Conservation (phyloP, 2,888 invertebrate genomes). For the Agriopis aurantiaria region DNA sequence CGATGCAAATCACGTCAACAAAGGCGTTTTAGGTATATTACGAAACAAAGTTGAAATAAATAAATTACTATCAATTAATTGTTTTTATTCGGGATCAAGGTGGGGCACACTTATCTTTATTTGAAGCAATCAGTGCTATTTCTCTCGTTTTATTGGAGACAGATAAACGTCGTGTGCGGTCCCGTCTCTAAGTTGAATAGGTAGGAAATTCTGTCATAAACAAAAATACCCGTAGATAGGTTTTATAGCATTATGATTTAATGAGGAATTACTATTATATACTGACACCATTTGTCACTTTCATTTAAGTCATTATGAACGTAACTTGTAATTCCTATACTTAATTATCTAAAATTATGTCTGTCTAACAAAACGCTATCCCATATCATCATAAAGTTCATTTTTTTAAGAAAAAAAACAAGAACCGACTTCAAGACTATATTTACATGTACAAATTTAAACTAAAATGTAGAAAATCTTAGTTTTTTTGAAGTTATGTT, state of each 20-base stretch:
- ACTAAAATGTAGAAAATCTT: too few species aligned
- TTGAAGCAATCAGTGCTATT: constrained; percentile 18
- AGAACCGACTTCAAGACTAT: too few species aligned
- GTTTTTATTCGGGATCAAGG: constrained; percentile 19
- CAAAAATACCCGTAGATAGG: constrained; percentile 21
- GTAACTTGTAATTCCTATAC: too few species aligned
- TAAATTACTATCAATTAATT: constrained; percentile 15
- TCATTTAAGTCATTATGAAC: too few species aligned
- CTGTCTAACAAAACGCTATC: too few species aligned
- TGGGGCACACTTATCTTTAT: constrained; percentile 21
- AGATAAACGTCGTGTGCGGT: constrained; percentile 43
- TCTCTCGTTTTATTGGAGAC: constrained; percentile 30
- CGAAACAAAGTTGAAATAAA: constrained; percentile 1
- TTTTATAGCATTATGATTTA: constrained; percentile 1
- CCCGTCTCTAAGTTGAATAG: constrained; percentile 3
- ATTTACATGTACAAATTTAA: too few species aligned
- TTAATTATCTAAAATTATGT: too few species aligned
- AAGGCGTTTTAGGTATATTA: background rate
- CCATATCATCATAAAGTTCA: too few species aligned
- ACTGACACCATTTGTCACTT: too few species aligned
- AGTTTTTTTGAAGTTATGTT: too few species aligned
- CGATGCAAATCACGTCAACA: background rate
- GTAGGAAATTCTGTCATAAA: constrained; percentile 22
- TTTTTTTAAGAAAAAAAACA: too few species aligned
- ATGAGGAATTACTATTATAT: constrained; percentile 1